Evolutionary conservation across 2,113 vertebrate species (phyloP), one percentile per base, ranked within the genome.

Genomic region (Lamprologus speciosus): DNA sequence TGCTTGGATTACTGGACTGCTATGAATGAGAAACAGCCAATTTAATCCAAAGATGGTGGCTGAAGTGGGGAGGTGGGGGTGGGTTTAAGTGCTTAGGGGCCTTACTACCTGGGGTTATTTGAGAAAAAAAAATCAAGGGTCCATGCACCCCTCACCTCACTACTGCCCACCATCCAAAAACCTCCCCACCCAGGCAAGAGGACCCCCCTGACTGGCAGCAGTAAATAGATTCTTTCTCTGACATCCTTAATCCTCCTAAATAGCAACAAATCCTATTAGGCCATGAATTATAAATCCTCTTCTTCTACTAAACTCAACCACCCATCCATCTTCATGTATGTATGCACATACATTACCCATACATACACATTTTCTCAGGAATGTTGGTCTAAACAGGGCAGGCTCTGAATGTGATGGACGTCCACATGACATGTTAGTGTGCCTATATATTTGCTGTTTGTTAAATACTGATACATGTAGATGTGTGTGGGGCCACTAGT

Each of bases 241-340:
- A 97, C 95, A 96, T 93, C 94, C 93, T 90, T 97, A 97, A 97
- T 97, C 97, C 96, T 92, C 92, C 97, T 97, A 97, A 98, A 97
- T 96, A 97, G 96, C 96, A 95, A 95, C 95, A 97, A 97, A 97
- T 97, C 97, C 96, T 97, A 96, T 97, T 97, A 97, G 95, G 94
- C 93, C 95, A 96, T 97, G 96, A 97, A 97, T 97, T 96, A 95
- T 96, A 97, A 97, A 96, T 96, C 96, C 95, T 92, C 91, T 94
- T 95, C 95, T 92, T 88, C 93, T 92, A 94, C 88, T 87, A 90
- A 93, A 93, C 82, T 86, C 85, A 89, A 73, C 87, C 82, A 21
- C 83, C 86, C 83, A 85, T 84, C 87, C 45, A 79, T 81, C 82
- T 86, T 75, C 54, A 82, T 63, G 53, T 73, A 73, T 65, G 17